phyloP scores from a whole-genome alignment of 2,888 invertebrate species.

The Notodonta dromedarius region DNA sequence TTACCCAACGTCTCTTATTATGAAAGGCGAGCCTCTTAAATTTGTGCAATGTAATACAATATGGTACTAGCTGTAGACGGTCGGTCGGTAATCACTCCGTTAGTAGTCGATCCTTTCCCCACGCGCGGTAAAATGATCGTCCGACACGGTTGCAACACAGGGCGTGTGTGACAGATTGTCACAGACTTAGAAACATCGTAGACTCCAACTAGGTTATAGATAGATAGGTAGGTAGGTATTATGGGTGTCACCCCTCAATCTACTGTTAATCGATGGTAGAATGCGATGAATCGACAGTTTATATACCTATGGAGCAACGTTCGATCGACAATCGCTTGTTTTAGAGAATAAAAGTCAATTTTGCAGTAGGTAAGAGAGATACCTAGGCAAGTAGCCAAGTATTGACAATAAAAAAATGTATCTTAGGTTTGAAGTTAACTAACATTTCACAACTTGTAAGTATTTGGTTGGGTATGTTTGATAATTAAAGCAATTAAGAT shows the following conservation, averaged over 20 bases:
- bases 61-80: constrained; percentile 31
- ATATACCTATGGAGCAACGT: no score
- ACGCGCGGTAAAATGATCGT: constrained; percentile 49
- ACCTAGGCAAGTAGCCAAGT: no score
- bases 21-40: constrained; percentile 49
- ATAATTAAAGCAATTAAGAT: constrained; percentile 2
- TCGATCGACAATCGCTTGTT: no score
- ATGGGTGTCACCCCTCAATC: no score
- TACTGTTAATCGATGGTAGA: no score
- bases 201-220: constrained; percentile 8
- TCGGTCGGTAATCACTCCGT: constrained; percentile 41
- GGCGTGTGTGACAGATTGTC: constrained; percentile 35
- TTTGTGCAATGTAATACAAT: constrained; percentile 60
- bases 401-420: no score
- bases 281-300: no score
- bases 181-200: constrained; percentile 4
- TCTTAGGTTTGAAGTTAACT: no score
- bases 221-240: no score
- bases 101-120: constrained; percentile 51
- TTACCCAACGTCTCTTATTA: constrained; percentile 40
- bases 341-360: no score
- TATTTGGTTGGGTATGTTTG: background rate
- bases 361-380: no score
- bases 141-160: constrained; percentile 42
- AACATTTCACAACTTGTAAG: background rate